phyloP scores from a whole-genome alignment of 2,888 invertebrate species.

The Phytoseiulus persimilis region DNA sequence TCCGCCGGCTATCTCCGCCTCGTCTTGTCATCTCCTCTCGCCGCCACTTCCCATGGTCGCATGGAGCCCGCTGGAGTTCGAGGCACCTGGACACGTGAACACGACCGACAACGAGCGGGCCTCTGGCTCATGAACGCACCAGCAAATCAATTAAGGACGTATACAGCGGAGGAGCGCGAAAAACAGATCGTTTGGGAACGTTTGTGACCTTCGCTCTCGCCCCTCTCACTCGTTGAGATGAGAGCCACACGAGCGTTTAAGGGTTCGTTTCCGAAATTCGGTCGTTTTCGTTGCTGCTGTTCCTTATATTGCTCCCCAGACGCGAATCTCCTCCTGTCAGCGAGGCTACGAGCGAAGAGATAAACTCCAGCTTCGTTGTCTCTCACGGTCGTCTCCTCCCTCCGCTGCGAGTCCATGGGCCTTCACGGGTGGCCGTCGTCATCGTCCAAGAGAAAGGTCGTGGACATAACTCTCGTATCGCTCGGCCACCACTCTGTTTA shows the following conservation, averaged over 20 bases:
- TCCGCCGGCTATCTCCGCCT: background rate
- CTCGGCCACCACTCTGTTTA: too few species aligned
- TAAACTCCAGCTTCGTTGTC: background rate
- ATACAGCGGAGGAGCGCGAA: background rate
- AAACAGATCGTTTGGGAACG: background rate
- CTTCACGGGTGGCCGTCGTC: too few species aligned
- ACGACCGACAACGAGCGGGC: background rate
- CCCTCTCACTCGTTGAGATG: background rate
- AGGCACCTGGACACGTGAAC: background rate
- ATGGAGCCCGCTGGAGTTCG: background rate
- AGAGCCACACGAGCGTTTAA: background rate
- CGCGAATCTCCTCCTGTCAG: background rate
- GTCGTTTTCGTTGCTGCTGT: background rate
- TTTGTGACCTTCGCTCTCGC: background rate
- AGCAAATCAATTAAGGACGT: background rate
- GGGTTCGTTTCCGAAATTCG: background rate
- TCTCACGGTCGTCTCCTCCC: background rate
- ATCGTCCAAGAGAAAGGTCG: too few species aligned
- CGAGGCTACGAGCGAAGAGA: background rate
- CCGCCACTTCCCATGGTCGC: background rate
- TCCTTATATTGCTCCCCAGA: background rate
- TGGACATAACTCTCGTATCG: too few species aligned
- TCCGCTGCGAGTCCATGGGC: background rate
- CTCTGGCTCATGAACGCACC: background rate
- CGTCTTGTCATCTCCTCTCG: background rate